phyloP scores from a whole-genome alignment of 2,888 invertebrate species.

The Lycia hirtaria region DNA sequence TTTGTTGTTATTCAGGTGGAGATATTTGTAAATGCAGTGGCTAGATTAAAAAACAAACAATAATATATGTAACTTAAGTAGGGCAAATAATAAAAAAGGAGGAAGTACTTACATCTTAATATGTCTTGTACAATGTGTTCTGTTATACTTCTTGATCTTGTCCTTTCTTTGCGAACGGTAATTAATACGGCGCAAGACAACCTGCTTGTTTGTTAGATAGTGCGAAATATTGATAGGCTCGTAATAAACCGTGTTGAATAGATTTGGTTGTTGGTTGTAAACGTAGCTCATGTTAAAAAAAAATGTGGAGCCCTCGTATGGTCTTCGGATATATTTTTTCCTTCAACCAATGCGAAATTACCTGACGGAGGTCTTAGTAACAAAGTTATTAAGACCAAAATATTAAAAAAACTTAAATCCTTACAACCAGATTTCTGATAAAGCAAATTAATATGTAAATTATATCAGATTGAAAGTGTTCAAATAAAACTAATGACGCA shows the following conservation, averaged over 20 bases:
- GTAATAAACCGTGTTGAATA: conserved; percentile 54
- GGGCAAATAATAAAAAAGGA: conserved; percentile 8
- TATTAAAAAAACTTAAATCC: conserved; percentile 35
- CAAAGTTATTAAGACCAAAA: conserved; percentile 62
- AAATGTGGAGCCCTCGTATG: conserved; percentile 37
- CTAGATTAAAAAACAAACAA: no score
- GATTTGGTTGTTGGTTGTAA: conserved; percentile 57
- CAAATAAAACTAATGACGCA: conserved; percentile 1
- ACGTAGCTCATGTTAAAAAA: conserved; percentile 71
- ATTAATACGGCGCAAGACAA: conserved; percentile 61
- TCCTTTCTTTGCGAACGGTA: conserved; percentile 67
- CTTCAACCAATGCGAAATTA: conserved; percentile 36
- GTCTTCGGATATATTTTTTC: conserved; percentile 21
- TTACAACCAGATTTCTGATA: conserved; percentile 13
- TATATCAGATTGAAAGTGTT: neutral
- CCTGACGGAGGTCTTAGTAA: conserved; percentile 59
- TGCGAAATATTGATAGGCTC: conserved; percentile 43
- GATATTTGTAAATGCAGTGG: no score
- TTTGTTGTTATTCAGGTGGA: no score
- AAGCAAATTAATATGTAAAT: neutral
- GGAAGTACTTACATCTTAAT: conserved; percentile 73
- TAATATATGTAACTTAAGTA: neutral
- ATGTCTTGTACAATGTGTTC: conserved; percentile 64
- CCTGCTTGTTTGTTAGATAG: conserved; percentile 52
- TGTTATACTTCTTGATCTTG: conserved; percentile 73